Evolutionary conservation across 1,140 invertebrate species (phyloP).

Genomic region (Pogonus chalceus): DNA sequence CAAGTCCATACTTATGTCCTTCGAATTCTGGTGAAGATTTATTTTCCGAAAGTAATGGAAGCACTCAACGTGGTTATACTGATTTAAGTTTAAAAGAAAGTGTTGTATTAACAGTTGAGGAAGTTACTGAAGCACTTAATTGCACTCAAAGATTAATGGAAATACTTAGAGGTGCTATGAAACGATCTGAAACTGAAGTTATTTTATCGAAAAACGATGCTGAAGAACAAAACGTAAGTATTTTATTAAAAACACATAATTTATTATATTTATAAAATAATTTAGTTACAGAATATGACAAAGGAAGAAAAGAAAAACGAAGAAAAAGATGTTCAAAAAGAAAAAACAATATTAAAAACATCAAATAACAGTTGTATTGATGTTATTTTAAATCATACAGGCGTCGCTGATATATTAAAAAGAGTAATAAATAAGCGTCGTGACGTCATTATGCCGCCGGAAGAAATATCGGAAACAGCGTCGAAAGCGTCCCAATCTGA

Average conservation of each 20-base stretch:
- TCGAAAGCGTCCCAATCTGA: constrained; percentile 23
- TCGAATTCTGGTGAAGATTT: constrained; percentile 25
- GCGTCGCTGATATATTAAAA: constrained; percentile 32
- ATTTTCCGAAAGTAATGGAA: constrained; percentile 28
- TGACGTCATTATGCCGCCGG: constrained; percentile 24
- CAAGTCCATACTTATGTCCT: constrained; percentile 22
- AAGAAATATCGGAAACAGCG: constrained; percentile 15
- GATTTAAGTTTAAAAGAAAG: constrained; percentile 27
- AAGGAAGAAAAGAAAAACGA: background rate
- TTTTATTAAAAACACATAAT: background rate
- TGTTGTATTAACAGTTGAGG: constrained; percentile 27
- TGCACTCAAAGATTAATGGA: constrained; percentile 27
- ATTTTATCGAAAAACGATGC: background rate
- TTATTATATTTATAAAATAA: background rate
- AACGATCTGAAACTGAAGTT: constrained; percentile 17
- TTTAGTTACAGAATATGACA: background rate
- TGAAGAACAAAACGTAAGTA: background rate
- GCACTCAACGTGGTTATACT: constrained; percentile 27
- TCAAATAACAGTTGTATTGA: constrained; percentile 32
- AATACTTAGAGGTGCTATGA: constrained; percentile 24
- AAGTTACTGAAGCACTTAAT: constrained; percentile 24
- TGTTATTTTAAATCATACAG: constrained; percentile 25
- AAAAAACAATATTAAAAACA: constrained; percentile 13
- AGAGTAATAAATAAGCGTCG: constrained; percentile 29
- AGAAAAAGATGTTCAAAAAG: background rate